phyloP scores from a whole-genome alignment of 2,797 vertebrate genomes.

The Melopsittacus undulatus region DNA sequence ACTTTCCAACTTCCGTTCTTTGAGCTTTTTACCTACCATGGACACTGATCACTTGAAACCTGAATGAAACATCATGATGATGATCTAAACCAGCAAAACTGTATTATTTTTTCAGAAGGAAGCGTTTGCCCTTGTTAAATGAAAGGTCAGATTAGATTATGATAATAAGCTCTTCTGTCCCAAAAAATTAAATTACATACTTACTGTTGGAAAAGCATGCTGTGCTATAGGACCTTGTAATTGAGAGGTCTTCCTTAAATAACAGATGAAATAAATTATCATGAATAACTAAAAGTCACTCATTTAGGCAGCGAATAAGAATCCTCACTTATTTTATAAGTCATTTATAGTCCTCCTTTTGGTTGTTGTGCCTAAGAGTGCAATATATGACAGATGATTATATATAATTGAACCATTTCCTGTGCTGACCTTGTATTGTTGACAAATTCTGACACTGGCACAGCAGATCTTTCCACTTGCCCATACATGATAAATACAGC shows the following conservation, averaged over 20 bases:
- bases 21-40: not conserved
- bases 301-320: not conserved
- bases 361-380: not conserved
- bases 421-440: not conserved
- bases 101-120: not conserved
- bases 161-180: not conserved
- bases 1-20: not conserved
- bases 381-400: not conserved
- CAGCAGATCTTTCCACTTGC: not conserved
- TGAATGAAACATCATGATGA: not conserved
- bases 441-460: conserved; percentile 26
- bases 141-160: not conserved
- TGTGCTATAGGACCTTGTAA: not conserved
- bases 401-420: not conserved
- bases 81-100: not conserved
- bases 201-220: not conserved
- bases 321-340: not conserved
- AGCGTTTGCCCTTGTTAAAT: not conserved
- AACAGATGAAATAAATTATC: not conserved
- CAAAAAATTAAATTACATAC: not conserved
- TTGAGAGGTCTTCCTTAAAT: not conserved
- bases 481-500: not conserved
- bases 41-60: not conserved
- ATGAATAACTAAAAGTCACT: not conserved
- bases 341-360: not conserved